Percentiles rank a stretch among this genome's conserved stretches.
Conservation (phyloP, 1,140 invertebrate species). For the Macrocentrus cingulum region DNA sequence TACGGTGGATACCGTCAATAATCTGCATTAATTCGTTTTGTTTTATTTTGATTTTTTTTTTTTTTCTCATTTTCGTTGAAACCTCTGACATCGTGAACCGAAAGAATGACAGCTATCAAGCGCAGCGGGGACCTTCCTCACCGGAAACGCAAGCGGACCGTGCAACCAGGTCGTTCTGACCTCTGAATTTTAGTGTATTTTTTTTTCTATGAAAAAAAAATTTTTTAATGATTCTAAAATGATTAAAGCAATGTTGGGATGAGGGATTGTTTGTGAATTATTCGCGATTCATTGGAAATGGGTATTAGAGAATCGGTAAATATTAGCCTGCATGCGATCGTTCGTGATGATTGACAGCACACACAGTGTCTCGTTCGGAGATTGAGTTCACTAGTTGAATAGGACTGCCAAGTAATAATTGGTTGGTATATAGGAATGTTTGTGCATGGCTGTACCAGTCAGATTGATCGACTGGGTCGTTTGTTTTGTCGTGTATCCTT, state of each 20-base stretch:
- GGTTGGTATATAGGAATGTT: neutral
- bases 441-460: too few species aligned
- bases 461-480: neutral
- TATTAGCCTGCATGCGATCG: conserved; percentile 11
- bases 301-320: neutral
- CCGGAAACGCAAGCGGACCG: conserved; percentile 54
- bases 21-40: conserved; percentile 4
- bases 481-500: conserved; percentile 17
- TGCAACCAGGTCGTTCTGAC: conserved; percentile 51
- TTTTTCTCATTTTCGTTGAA: neutral
- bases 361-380: conserved; percentile 1
- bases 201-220: neutral
- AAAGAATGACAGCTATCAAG: conserved; percentile 24
- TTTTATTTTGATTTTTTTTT: neutral
- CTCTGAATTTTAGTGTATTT: neutral
- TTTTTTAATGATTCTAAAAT: neutral
- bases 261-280: conserved; percentile 3
- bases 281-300: conserved; percentile 7
- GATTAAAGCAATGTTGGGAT: too few species aligned
- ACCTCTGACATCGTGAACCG: conserved; percentile 5
- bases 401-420: neutral
- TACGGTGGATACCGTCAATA: too few species aligned
- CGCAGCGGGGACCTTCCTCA: conserved; percentile 32
- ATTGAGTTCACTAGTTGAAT: conserved; percentile 19
- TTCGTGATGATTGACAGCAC: conserved; percentile 4